Evolutionary conservation across 2,888 invertebrate species (phyloP), one percentile per base, ranked within the genome.

Genomic region (Xestia sexstrigata): DNA sequence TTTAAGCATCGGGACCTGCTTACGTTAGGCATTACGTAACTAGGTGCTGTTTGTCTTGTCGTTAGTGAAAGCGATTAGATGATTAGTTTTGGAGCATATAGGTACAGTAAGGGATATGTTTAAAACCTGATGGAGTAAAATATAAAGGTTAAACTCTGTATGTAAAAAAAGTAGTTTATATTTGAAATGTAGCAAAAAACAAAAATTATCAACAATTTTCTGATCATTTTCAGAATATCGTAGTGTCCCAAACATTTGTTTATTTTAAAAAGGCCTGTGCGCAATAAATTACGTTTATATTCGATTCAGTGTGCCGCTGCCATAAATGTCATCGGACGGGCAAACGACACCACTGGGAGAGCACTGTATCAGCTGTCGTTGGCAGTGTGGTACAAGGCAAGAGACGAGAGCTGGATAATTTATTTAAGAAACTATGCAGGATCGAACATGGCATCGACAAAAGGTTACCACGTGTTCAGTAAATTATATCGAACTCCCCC

Each of bases 241-340:
- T 52, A 66, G 70, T 72, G 66, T 72, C 30, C 67, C 42, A 74
- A 72, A 78, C 75, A 81, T 71, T 68, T 78, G 70, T 79, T 81
- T 84, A 84, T 81, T 87, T 87, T 79, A 83, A 81, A 87, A 88
- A 82, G 72, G 82, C 84, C 77, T 75, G 81, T 83, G 85, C 65
- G 49, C 74, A 60, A 90, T 93, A 92, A 92, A 92, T 93, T 90
- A 92, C 86, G 87, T 91, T 93, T 91, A 92, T 91, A 88, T 86
- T 88, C 90, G 87, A 90, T 88, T 86, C 90, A 90, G 89, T 86
- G 84, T 88, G 86, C 79, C 79, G 80, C 78, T 82, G 90, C 92
- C 88, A 93, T 94, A 93, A 93, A 93, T 91, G 94, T 93, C 94
- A 92, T 92, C 92, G 91, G 89, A 88, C 88, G 87, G 90, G 92